Conservation (phyloP, 2,888 invertebrate species). For the Pammene aurita region DNA sequence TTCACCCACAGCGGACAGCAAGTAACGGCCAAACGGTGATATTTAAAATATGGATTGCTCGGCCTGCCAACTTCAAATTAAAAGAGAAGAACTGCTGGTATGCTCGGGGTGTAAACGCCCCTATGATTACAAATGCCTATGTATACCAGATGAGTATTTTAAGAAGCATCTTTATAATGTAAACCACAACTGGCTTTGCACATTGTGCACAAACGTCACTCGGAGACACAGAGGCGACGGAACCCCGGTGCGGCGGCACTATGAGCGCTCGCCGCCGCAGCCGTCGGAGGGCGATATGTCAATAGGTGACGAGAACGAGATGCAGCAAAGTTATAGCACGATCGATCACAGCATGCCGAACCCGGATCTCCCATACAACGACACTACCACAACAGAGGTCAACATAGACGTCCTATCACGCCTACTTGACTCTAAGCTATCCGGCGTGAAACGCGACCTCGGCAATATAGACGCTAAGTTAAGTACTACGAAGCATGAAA, state of each 20-base stretch:
- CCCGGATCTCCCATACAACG: neutral
- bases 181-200: too few relatives aligned
- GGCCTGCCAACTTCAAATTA: neutral
- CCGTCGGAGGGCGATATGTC: neutral
- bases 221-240: too few relatives aligned
- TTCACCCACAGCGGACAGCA: neutral
- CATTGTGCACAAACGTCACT: neutral
- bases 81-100: neutral
- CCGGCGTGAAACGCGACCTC: neutral
- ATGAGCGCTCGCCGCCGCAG: neutral
- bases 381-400: neutral
- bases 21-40: neutral
- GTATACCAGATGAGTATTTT: neutral
- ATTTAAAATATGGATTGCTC: neutral
- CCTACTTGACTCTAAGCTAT: neutral
- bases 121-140: neutral
- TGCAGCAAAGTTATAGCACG: neutral
- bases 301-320: neutral
- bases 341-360: neutral
- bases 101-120: neutral
- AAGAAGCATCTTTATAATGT: too few relatives aligned
- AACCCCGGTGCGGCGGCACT: too few relatives aligned
- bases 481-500: neutral
- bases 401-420: neutral
- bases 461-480: neutral